Evolutionary conservation across 2,888 invertebrate genomes (phyloP).

Genomic region (Aplocera efformata): DNA sequence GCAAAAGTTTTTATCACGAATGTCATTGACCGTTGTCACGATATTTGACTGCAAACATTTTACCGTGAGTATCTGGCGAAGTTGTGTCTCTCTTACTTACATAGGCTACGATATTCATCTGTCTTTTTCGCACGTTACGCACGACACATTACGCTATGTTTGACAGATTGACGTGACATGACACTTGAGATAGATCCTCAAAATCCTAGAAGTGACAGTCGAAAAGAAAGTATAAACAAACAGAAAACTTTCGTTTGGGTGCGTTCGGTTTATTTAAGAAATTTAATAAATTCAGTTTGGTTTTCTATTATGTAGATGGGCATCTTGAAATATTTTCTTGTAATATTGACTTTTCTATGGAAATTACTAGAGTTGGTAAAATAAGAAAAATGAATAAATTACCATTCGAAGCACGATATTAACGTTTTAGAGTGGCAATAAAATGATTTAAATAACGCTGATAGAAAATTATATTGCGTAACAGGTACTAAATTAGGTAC

Average conservation of each 20-base stretch:
- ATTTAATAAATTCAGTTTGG: constrained; percentile 29
- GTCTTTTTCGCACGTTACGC: constrained; percentile 30
- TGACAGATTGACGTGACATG: constrained; percentile 41
- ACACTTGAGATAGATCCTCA: constrained; percentile 40
- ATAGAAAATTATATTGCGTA: no score
- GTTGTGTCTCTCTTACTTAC: constrained; percentile 30
- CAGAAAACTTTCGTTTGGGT: constrained; percentile 39
- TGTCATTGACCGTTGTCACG: constrained; percentile 51
- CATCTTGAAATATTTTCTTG: constrained; percentile 14
- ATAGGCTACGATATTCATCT: constrained; percentile 28
- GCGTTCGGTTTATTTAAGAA: constrained; percentile 43
- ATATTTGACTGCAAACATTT: constrained; percentile 42
- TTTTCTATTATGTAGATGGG: constrained; percentile 27
- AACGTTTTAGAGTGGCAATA: no score
- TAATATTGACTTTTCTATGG: constrained; percentile 15
- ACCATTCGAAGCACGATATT: background rate
- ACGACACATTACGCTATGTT: constrained; percentile 25
- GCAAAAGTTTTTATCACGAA: constrained; percentile 46
- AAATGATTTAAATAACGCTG: no score
- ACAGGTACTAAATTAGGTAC: no score
- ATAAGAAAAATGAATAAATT: constrained; percentile 2
- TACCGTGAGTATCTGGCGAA: constrained; percentile 26
- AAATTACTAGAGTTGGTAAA: constrained; percentile 7
- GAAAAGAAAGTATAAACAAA: constrained; percentile 72
- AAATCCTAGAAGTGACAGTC: constrained; percentile 45